A percentile compares a stretch with the other conserved stretches of the same genome.
Conservation (phyloP, 2,888 invertebrate genomes). For the Mimas tiliae region DNA sequence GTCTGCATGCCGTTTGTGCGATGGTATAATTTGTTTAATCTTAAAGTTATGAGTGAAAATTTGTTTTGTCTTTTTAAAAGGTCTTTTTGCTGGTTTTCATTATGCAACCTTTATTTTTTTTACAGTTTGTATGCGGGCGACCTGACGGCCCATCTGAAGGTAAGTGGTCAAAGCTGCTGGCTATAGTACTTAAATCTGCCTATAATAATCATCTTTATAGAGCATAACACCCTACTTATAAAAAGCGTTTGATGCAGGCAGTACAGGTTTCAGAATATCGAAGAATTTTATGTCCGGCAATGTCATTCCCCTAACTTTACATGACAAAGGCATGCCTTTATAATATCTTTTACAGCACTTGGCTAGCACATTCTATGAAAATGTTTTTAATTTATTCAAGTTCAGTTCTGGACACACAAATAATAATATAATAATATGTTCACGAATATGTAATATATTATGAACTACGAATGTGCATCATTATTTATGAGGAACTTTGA, state of each 20-base stretch:
- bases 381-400: background rate
- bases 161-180: too few species aligned
- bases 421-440: too few species aligned
- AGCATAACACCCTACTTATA: background rate
- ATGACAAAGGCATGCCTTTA: background rate
- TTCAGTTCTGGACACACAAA: too few species aligned
- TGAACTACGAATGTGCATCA: too few species aligned
- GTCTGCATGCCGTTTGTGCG: constrained; percentile 41
- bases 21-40: constrained; percentile 13
- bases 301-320: background rate
- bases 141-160: too few species aligned
- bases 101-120: too few species aligned
- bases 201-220: too few species aligned
- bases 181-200: too few species aligned
- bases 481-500: too few species aligned
- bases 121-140: too few species aligned
- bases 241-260: constrained; percentile 4
- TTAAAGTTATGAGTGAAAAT: background rate
- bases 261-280: background rate
- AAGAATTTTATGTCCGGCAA: constrained; percentile 6
- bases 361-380: background rate
- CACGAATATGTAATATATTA: too few species aligned
- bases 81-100: background rate
- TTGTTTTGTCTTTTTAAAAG: background rate
- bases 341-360: background rate